Evolutionary conservation across 2,113 vertebrate species (phyloP).

Genomic region (Panthera tigris): DNA sequence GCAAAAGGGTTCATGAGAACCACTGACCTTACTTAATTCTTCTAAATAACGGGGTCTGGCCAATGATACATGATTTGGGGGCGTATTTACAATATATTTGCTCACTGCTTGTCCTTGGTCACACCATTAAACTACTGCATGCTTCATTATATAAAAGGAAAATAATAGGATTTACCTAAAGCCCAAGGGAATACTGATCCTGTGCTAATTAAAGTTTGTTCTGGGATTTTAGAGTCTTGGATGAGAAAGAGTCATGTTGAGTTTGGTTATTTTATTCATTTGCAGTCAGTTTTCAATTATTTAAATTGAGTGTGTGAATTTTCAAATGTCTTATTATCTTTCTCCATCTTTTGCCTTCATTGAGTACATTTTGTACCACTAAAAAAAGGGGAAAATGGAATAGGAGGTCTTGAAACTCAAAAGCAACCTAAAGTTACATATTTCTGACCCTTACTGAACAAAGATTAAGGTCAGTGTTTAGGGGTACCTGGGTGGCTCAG

Average conservation of each 20-base stretch:
- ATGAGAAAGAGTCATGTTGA: conserved; percentile 49
- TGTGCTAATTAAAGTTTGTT: conserved; percentile 71
- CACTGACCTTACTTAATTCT: background rate
- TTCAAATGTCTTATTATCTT: background rate
- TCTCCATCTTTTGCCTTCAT: conserved; percentile 8
- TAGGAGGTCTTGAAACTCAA: background rate
- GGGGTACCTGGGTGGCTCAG: too few relatives aligned
- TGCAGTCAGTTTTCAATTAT: conserved; percentile 54
- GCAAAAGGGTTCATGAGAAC: background rate
- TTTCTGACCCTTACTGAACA: background rate
- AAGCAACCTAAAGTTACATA: background rate
- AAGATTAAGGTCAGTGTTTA: background rate
- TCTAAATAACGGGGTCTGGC: background rate
- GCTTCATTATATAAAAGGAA: conserved; percentile 53
- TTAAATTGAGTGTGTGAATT: conserved; percentile 38
- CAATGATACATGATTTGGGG: background rate
- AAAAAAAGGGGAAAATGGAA: background rate
- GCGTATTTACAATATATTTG: conserved; percentile 45
- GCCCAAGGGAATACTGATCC: conserved; percentile 57
- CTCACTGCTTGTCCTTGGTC: conserved; percentile 15
- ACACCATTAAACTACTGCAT: background rate
- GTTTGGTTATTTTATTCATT: conserved; percentile 52
- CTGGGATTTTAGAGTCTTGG: conserved; percentile 63
- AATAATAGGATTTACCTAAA: conserved; percentile 49
- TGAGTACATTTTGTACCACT: background rate